Conservation (phyloP, 1,140 invertebrate genomes). For the Pseudomyrmex flavicornis region DNA sequence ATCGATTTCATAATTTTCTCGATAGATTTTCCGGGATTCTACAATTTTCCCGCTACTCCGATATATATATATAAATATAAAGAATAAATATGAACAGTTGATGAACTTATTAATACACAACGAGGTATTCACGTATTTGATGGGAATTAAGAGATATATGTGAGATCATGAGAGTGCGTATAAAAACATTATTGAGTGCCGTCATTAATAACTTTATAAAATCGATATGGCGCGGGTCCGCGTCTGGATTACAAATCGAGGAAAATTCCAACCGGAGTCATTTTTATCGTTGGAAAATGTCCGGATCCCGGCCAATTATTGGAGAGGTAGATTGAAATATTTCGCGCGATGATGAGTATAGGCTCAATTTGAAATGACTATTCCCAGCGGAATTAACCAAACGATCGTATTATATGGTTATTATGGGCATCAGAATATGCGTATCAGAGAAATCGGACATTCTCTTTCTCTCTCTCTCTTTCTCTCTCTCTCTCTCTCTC, state of each 20-base stretch:
- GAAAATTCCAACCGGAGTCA: constrained; percentile 25
- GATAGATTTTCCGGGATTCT: neutral
- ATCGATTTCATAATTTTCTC: neutral
- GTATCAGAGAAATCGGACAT: constrained; percentile 42
- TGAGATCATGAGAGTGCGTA: neutral
- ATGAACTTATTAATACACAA: neutral
- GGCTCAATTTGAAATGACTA: constrained; percentile 51
- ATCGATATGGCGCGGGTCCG: neutral
- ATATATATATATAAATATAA: too few species aligned
- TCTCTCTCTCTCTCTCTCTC: neutral
- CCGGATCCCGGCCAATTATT: constrained; percentile 34
- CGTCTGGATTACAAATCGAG: constrained; percentile 32
- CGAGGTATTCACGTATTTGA: neutral
- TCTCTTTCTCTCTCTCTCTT: too few species aligned
- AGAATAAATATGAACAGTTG: constrained; percentile 23
- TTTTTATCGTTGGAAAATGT: constrained; percentile 48
- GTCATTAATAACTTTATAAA: constrained; percentile 42
- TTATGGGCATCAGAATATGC: constrained; percentile 47
- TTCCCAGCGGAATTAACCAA: constrained; percentile 49
- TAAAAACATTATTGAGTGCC: constrained; percentile 25
- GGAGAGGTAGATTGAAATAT: constrained; percentile 50
- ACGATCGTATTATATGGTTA: constrained; percentile 51
- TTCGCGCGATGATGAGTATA: constrained; percentile 42
- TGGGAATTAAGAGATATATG: neutral
- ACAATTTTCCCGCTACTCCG: too few species aligned